Base-by-base conservation (phyloP, 2,888 invertebrate genomes). In the Phlogophora meticulosa region DNA sequence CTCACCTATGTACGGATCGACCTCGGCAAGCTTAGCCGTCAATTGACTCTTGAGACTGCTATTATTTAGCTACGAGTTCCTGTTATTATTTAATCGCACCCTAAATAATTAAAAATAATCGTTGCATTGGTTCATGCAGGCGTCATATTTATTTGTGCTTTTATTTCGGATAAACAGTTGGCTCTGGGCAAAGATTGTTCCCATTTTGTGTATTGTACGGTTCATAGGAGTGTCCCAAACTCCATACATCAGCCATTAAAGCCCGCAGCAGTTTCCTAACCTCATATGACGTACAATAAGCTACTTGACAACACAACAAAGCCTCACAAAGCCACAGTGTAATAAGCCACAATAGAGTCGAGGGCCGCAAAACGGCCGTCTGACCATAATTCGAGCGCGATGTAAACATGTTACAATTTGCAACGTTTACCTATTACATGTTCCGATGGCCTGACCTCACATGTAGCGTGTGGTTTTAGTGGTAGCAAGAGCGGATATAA, bases 331-430 rank as follows among this genome's bases (percentile, higher is more conserved):
- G 34, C 34, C 59, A 57, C 57, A 20, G 28, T 9, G 28, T 59
- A 59, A 52, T 62, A 64, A 60, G 60, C 53, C 43, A 45, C 48
- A 72, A 53, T 58, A 42, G 17, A 60, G 52, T 63, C 15, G 45
- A 28, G 53, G 49, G 22, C 63, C 73, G 61, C 68, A 64, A 57
- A 48, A 66, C 68, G 46, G 9, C 64, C 60, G 71, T 40, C 36
- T 36, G 58, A 20, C 57, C 65, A 75, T 76, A 75, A 75, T 76
- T 75, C 22, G 56, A 64, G 64, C 61, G 72, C 69, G 75, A 80
- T 78, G 76, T 81, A 78, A 81, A 81, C 76, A 66, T 77, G 76
- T 70, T 78, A 72, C 74, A 81, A 83, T 83, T 83, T 81, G 80
- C 73, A 56, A 65, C 81, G 60, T 78, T 84, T 82, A 83, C 81